Percentiles rank a stretch among this genome's conserved stretches.
phyloP scores from a whole-genome alignment of 2,888 invertebrate genomes.

The Drosophila kanekoi region DNA sequence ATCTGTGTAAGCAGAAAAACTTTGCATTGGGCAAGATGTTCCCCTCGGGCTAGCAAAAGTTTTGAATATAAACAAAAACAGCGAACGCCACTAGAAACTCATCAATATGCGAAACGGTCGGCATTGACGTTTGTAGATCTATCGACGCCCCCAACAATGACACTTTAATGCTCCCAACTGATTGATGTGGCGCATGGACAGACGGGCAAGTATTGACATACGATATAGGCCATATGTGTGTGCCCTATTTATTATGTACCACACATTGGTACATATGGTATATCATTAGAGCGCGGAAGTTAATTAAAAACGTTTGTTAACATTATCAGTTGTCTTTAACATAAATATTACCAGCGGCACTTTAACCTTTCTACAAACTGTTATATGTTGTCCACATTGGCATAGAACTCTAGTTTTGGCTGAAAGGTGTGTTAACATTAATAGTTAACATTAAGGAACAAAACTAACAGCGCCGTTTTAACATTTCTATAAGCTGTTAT shows the following conservation, averaged over 20 bases:
- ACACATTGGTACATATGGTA: conserved; percentile 13
- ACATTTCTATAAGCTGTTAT: background rate
- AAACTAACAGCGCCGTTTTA: background rate
- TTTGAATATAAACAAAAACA: conserved; percentile 66
- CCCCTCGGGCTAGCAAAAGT: conserved; percentile 32
- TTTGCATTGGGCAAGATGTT: conserved; percentile 51
- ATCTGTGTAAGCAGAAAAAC: conserved; percentile 42
- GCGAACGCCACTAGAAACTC: conserved; percentile 67
- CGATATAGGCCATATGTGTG: conserved; percentile 58
- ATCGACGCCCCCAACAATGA: conserved; percentile 74
- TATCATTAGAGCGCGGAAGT: conserved; percentile 39
- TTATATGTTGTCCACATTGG: background rate
- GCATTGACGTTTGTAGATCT: conserved; percentile 76
- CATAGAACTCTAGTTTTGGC: no score
- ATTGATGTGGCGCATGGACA: conserved; percentile 64
- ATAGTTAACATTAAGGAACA: no score
- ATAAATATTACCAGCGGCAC: background rate
- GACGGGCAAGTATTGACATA: conserved; percentile 53
- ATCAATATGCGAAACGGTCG: conserved; percentile 60
- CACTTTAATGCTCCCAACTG: conserved; percentile 71
- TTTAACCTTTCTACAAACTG: background rate
- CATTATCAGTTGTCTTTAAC: background rate
- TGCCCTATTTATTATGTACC: conserved; percentile 23
- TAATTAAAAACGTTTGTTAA: conserved; percentile 9
- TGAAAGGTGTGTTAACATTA: no score